Base-by-base conservation (phyloP, 2,797 vertebrate genomes). In the Rhadinocentrus ornatus region DNA sequence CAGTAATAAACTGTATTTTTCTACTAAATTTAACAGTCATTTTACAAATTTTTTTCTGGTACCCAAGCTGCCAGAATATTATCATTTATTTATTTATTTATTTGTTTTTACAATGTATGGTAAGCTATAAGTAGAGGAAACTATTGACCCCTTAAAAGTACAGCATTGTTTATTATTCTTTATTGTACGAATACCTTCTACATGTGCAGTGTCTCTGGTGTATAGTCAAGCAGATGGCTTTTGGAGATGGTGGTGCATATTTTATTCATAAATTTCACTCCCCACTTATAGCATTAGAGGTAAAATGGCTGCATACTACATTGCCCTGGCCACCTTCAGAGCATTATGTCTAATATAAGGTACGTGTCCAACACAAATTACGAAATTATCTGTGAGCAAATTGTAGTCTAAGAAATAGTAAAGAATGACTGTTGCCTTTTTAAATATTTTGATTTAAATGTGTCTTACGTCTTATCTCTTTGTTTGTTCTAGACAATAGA, bases 201-300 rank as follows among this genome's bases (percentile, higher is more conserved):
- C 41, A 39, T 37, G 27, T 64, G 41, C 41, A 10, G 34, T 27
- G 67, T 22, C 68, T 56, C 37, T 27, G 54, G 62, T 50, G 11
- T 53, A 37, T 50, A 4, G 41, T 68, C 41, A 61, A 61, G 41
- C 48, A 62, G 71, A 78, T 27, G 58, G 66, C 73, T 66, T 32
- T 48, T 56, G 63, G 62, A 89, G 80, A 86, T 85, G 20, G 68
- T 3, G 7, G 7, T 32, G 16, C 67, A 82, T 87, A 66, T 87
- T 88, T 90, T 87, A 85, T 89, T 89, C 44, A 90, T 87, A 52
- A 68, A 60, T 26, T 50, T 75, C 69, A n/a, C 53, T 65, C 77
- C 27, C 53, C 74, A 57, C 55, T 82, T 78, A 72, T 50, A 62
- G 54, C 62, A 70, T 83, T 62, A 76, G 72, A 82, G 35, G 62